Percentiles rank a stretch among this genome's conserved stretches.
Evolutionary conservation across 2,797 vertebrate genomes (phyloP).

Genomic region (Hoplostethus atlanticus): DNA sequence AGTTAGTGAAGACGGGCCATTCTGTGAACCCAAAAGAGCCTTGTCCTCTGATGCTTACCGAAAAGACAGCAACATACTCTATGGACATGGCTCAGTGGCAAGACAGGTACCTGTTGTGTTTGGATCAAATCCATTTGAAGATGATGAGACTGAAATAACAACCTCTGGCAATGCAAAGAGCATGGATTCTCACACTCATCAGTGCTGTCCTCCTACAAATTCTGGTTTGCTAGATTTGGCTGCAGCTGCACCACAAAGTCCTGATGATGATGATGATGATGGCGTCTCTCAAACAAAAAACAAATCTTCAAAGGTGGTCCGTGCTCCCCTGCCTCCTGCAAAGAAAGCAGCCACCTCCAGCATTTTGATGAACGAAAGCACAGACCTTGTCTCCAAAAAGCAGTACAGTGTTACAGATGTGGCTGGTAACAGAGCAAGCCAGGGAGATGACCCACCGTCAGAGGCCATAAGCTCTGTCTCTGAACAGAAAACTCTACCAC

Average conservation of each 20-base stretch:
- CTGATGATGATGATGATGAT: conserved; percentile 19
- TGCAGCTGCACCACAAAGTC: conserved; percentile 7
- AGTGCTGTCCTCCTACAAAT: not conserved
- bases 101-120: conserved; percentile 19
- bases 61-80: not conserved
- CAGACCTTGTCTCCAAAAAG: not conserved
- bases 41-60: not conserved
- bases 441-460: conserved; percentile 47
- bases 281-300: conserved; percentile 31
- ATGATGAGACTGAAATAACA: conserved; percentile 51
- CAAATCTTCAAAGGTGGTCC: conserved; percentile 67
- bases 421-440: not conserved
- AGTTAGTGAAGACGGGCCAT: not conserved
- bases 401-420: not conserved
- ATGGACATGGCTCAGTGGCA: not conserved
- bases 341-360: not conserved
- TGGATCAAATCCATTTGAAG: conserved; percentile 76
- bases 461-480: conserved; percentile 45
- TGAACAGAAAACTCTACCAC: conserved; percentile 81
- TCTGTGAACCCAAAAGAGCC: conserved; percentile 4
- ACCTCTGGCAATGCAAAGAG: not conserved
- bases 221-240: not conserved
- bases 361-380: not conserved
- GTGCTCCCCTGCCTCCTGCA: conserved; percentile 73
- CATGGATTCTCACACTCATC: not conserved